phyloP scores from a whole-genome alignment of 2,113 vertebrate genomes.

The Mus musculus region GRCm39 chr12:73405001-73405500 shows the following conservation, averaged over 20 bases:
- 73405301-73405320: neutral
- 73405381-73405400: neutral
- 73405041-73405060: constrained; percentile 20
- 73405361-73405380: neutral
- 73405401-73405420: neutral
- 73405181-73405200: neutral
- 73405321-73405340: neutral
- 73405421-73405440: neutral
- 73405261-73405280: neutral
- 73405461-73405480: neutral
- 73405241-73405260: neutral
- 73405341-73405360: neutral
- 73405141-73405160: neutral
- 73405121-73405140: neutral
- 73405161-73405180: neutral
- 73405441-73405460: neutral
- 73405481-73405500: neutral
- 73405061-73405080: neutral
- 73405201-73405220: neutral
- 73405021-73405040: neutral
- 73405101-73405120: neutral
- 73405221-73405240: neutral
- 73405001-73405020: neutral
- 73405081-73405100: constrained; percentile 38
- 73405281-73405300: neutral